Conservation (phyloP, 2,113 vertebrate species). For the Plestiodon gilberti region DNA sequence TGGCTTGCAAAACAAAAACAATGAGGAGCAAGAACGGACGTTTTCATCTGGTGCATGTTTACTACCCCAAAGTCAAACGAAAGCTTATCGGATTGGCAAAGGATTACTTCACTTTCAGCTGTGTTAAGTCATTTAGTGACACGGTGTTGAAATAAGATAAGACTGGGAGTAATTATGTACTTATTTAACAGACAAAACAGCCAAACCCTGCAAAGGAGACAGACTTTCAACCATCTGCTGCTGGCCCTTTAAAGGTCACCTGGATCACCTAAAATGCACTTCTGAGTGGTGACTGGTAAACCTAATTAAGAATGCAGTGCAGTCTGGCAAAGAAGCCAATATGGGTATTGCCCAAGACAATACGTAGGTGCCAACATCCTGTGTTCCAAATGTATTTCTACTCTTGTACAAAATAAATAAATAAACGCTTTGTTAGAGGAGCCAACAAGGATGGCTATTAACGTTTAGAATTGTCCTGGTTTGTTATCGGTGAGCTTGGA, state of each 20-base stretch:
- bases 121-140: conserved; percentile 71
- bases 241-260: conserved; percentile 70
- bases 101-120: conserved; percentile 65
- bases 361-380: conserved; percentile 47
- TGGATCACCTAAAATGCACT: conserved; percentile 71
- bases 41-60: conserved; percentile 56
- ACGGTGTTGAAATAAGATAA: conserved; percentile 71
- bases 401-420: conserved; percentile 3
- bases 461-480: rapidly evolving
- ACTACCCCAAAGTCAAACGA: conserved; percentile 63
- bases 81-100: conserved; percentile 68
- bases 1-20: not conserved
- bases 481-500: not conserved
- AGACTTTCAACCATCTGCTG: conserved; percentile 66
- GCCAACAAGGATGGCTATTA: conserved; percentile 4
- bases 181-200: conserved; percentile 74
- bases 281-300: conserved; percentile 60
- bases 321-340: conserved; percentile 51
- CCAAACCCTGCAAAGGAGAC: conserved; percentile 18
- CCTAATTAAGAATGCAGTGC: conserved; percentile 60
- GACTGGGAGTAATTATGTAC: conserved; percentile 72
- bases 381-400: conserved; percentile 35
- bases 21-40: not conserved
- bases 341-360: conserved; percentile 48
- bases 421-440: not conserved